Base-by-base conservation (phyloP, 2,888 invertebrate genomes). In the Pedicia rivosa region DNA sequence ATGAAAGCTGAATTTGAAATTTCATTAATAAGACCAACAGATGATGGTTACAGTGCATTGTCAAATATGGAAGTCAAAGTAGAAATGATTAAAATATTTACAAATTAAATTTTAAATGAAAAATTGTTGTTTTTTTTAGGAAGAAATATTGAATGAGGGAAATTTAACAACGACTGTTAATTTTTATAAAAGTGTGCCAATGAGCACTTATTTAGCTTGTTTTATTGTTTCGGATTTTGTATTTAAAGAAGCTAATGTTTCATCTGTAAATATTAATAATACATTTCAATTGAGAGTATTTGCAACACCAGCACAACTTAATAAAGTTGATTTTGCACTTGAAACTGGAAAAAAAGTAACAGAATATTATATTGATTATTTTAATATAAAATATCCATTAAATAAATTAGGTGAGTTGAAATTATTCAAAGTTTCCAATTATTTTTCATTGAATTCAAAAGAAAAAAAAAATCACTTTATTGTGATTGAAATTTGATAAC, bases 181-280 rank as follows among this genome's bases (percentile, higher is more conserved):
- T 9, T 95, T 94, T 56, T 65, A 75, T 15, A 74, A 77, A 44
- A 84, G 87, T 36, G 81, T 84, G 0, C 77, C 77, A 2, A 95
- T 95, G 95, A 91, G 92, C 5, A 92, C 92, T 0, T 95, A 95
- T 51, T 63, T 95, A 10, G 78, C 81, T 1, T 88, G 88, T 48
- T 88, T 94, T 55, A 88, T 92, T 30, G 74, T 95, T 2, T 88
- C 88, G 39, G 90, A 95, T 55, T 95, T 94, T 61, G 30, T 10
- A 6, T 30, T 19, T n/a, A 66, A 66, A 19, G 30, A 30, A 14
- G 54, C 58, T 42, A 68, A 65, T 40, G 56, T 63, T 31, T 62
- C 58, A 9, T 57, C 50, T 2, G 66, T 77, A 25, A 53, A 61
- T 15, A 58, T 71, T 1, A 71, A 69, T 2, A 57, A 66, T 1